Evolutionary conservation across 2,888 invertebrate genomes (phyloP).

Genomic region (Chromoteleia sp.): DNA sequence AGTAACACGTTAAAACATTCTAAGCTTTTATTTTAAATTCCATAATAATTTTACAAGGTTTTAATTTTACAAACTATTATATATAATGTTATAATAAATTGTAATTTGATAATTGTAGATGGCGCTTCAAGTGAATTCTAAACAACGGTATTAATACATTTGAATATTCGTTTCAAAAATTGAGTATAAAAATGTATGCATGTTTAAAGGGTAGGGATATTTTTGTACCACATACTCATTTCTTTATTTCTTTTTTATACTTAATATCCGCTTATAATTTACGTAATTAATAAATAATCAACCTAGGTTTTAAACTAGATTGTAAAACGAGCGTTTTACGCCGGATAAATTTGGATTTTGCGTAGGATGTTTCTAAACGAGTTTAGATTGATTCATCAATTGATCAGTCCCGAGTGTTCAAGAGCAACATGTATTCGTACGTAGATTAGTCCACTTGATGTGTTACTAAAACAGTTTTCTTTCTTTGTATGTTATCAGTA

Average conservation of each 20-base stretch:
- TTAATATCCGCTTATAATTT: neutral
- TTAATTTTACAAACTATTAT: too few relatives aligned
- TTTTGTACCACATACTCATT: neutral
- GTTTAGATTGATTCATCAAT: neutral
- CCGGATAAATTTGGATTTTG: neutral
- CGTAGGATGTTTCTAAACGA: neutral
- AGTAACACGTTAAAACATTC: too few relatives aligned
- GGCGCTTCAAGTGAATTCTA: neutral
- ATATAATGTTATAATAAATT: too few relatives aligned
- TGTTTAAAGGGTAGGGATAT: neutral
- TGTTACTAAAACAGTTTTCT: neutral
- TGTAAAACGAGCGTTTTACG: conserved; percentile 3
- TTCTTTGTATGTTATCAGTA: conserved; percentile 6
- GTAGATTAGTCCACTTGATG: conserved; percentile 11
- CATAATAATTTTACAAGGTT: too few relatives aligned
- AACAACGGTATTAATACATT: neutral
- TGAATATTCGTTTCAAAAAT: too few relatives aligned
- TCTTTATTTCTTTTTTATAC: neutral
- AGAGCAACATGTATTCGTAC: neutral
- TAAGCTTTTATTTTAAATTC: too few relatives aligned
- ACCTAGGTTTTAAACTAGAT: conserved; percentile 1
- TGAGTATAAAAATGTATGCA: neutral
- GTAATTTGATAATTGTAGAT: neutral
- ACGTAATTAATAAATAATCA: neutral
- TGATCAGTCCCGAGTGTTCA: neutral